Conservation (phyloP, 2,113 vertebrate species). For the Platanista minor region DNA sequence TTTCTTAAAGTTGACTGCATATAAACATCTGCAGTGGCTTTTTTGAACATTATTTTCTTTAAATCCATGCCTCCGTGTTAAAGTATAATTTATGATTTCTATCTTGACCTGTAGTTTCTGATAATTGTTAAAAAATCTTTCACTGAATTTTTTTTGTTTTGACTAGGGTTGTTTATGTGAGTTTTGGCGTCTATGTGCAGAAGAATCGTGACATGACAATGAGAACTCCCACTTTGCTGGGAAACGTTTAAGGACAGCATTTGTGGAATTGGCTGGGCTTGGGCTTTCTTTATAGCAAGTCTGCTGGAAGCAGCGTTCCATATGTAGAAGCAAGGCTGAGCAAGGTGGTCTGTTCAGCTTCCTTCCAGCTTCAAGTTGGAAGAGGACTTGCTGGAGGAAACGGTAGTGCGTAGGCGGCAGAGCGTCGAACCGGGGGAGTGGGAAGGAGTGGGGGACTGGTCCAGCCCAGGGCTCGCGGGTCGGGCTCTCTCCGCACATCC, state of each 20-base stretch:
- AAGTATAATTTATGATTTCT: neutral
- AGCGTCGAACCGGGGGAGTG: neutral
- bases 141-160: neutral
- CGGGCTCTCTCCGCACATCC: too few species aligned
- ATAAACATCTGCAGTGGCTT: neutral
- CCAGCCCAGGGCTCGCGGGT: neutral
- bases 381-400: neutral
- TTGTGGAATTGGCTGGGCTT: neutral
- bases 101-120: neutral
- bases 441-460: too few species aligned
- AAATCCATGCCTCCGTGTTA: neutral
- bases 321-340: neutral
- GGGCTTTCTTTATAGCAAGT: neutral
- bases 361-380: neutral
- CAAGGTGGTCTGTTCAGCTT: neutral
- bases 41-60: neutral
- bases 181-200: neutral
- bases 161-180: neutral
- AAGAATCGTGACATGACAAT: neutral
- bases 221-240: neutral
- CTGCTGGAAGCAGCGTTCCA: neutral
- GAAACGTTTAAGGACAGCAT: neutral
- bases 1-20: neutral
- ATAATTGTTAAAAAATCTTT: neutral
- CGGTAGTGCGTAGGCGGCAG: neutral